A percentile compares a stretch with the other conserved stretches of the same genome.
These are phyloP conservation scores for Epicauta chinensis DNA, from an alignment of 1,140 invertebrate genomes.

Conservation along the genomic window DNA sequence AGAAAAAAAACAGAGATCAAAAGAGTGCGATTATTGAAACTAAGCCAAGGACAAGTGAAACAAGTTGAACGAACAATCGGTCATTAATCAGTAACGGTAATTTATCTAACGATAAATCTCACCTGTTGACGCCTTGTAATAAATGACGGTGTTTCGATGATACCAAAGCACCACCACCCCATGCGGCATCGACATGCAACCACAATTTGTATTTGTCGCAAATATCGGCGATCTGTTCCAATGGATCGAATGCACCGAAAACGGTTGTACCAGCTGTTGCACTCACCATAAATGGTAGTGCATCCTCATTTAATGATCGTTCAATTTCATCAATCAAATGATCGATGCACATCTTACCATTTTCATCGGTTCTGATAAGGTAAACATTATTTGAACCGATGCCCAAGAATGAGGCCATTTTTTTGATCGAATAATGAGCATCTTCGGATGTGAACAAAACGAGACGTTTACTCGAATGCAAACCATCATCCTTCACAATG, in stretches of 20 bases:
- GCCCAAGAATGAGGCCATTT: constrained; percentile 71
- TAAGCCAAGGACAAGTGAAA: too few species aligned
- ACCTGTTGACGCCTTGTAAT: constrained; percentile 71
- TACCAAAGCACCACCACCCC: constrained; percentile 84
- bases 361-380: constrained; percentile 59
- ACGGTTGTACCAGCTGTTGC: constrained; percentile 84
- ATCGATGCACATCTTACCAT: constrained; percentile 70
- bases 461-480: constrained; percentile 58
- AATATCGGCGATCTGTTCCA: constrained; percentile 70
- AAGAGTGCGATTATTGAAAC: too few species aligned
- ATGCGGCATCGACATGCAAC: constrained; percentile 95
- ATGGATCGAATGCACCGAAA: constrained; percentile 84
- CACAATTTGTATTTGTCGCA: constrained; percentile 81
- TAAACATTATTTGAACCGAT: constrained; percentile 75
- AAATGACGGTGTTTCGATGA: constrained; percentile 72
- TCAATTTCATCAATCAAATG: constrained; percentile 68
- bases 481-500: constrained; percentile 44
- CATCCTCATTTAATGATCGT: constrained; percentile 58
- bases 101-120: too few species aligned
- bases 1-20: too few species aligned
- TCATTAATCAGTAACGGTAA: too few species aligned
- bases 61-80: too few species aligned
- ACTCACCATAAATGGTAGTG: constrained; percentile 78
- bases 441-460: constrained; percentile 82
- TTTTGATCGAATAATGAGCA: constrained; percentile 92